Base-by-base conservation (phyloP, 2,888 invertebrate genomes). In the Epicampocera succincta region DNA sequence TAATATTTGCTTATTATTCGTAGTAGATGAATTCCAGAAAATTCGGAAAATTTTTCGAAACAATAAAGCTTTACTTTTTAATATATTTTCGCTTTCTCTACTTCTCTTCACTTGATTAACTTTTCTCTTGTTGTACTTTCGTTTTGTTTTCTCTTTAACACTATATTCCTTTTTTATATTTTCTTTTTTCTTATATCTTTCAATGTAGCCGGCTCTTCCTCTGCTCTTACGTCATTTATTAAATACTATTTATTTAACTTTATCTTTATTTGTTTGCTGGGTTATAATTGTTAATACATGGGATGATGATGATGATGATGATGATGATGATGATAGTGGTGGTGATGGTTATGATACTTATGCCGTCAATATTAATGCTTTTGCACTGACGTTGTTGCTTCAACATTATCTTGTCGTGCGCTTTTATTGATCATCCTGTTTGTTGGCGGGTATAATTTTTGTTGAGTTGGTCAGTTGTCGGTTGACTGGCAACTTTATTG, bases 351-450 rank as follows among this genome's bases (percentile, higher is more conserved):
- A 15, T 56, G 56, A 56, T 68, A 17, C 6, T 54, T 42, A 9
- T 56, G 46, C 21, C 29, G 25, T 44, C 29, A 54, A 44, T 56
- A 44, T 29, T 40, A 9, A 40, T 46, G 25, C 48, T 33, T 42
- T 60, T 1, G 8, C 60, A 40, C 60, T 71, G 58, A 48, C 33
- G 33, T 33, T 71, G 58, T 58, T 48, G 40, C 40, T 40, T 9
- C 40, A 48, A 25, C 15, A 63, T 33, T 46, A 6, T 48, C 3
- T 65, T 48, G 17, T 33, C 4, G 29, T 63, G 25, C n/a, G 5
- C 11, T 68, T 54, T 69, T 46, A 56, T 56, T 56, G 69, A 69
- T 69, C n/a, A 44, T 44, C 44, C 13, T 40, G 15, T 17, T 56
- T 1, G 25, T 40, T 3, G 54, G 13, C n/a, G 21, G 11, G 2